Evolutionary conservation across 1,140 invertebrate genomes (phyloP).

Genomic region (Macrobrachium rosenbergii): DNA sequence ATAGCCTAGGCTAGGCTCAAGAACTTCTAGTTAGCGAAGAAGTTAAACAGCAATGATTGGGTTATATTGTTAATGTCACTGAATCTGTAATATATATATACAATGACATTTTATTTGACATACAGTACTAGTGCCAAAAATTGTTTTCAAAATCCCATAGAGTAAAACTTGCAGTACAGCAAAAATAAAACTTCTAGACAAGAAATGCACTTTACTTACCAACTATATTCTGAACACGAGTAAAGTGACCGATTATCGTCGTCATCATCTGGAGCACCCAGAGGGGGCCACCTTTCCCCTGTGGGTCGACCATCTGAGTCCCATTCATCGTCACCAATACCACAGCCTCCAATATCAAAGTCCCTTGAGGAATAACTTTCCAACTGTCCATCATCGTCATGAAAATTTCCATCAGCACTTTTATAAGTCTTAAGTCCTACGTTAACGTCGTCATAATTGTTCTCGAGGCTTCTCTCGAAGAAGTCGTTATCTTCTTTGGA

Average conservation of each 20-base stretch:
- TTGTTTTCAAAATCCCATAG: too few species aligned
- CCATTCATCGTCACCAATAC: slow-evolving; percentile 8
- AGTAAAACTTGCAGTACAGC: too few species aligned
- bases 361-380: not conserved
- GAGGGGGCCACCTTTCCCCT: slow-evolving; percentile 60
- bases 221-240: slow-evolving; percentile 55
- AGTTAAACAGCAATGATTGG: too few species aligned
- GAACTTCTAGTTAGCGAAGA: too few species aligned
- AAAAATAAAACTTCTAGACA: slow-evolving; percentile 17
- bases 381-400: not conserved
- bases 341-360: not conserved
- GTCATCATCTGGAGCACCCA: slow-evolving; percentile 64
- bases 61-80: too few species aligned
- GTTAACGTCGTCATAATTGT: too few species aligned
- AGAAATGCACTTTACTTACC: slow-evolving; percentile 31
- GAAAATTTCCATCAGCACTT: not conserved
- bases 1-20: too few species aligned
- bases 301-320: slow-evolving; percentile 29
- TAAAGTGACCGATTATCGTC: slow-evolving; percentile 55
- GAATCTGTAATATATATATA: too few species aligned
- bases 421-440: too few species aligned
- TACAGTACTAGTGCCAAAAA: slow-evolving; percentile 4
- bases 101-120: not conserved
- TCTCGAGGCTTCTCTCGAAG: too few species aligned
- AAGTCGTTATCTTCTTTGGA: too few species aligned